phyloP scores from a whole-genome alignment of 2,888 invertebrate species.

The Heliconius aoede region DNA sequence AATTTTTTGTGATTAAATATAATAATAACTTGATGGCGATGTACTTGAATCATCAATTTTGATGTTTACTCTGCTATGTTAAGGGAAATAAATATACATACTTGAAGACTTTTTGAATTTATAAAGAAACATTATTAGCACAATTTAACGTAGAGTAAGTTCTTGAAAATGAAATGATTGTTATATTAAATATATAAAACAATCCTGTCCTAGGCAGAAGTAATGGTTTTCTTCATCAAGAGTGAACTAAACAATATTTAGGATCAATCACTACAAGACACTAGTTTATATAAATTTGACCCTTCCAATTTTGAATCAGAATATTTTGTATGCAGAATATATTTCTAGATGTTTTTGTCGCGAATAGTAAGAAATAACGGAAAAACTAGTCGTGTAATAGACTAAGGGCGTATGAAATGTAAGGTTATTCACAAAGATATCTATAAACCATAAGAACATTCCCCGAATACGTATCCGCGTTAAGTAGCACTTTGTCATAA shows the following conservation, averaged over 20 bases:
- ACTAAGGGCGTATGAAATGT: background rate
- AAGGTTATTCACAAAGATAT: background rate
- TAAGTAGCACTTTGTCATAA: slow-evolving; percentile 20
- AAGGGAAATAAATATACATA: too few species aligned
- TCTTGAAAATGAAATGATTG: too few species aligned
- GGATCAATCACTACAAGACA: slow-evolving; percentile 5
- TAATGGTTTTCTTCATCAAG: background rate
- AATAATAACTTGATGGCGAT: too few species aligned
- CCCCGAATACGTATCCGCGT: slow-evolving; percentile 10
- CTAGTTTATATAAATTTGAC: slow-evolving; percentile 3
- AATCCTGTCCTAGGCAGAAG: background rate
- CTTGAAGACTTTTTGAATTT: too few species aligned
- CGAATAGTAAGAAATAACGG: background rate
- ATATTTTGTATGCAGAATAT: background rate
- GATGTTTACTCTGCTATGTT: too few species aligned
- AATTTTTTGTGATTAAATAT: too few species aligned
- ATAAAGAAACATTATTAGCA: too few species aligned
- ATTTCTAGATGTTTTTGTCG: background rate
- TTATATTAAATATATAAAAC: background rate
- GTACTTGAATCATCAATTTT: too few species aligned
- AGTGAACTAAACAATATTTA: slow-evolving; percentile 15
- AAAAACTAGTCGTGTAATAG: background rate
- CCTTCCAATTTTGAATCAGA: background rate
- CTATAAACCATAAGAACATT: background rate
- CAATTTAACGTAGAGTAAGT: too few species aligned